Base-by-base conservation (phyloP, 2,888 invertebrate genomes). In the Tetanocera ferruginea region DNA sequence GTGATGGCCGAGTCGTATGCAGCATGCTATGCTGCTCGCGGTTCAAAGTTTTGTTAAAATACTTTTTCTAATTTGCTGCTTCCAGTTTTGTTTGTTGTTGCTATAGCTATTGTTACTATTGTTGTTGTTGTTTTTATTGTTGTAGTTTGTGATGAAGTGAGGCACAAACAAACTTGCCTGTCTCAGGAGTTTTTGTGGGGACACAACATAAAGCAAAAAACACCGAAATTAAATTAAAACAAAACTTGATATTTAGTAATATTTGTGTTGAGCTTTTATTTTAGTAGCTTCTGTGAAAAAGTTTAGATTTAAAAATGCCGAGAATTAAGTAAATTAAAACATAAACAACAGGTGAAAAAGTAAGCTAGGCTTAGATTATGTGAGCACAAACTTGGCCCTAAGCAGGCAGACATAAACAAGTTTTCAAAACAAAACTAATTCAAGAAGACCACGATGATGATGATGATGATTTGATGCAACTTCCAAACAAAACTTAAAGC, bases 21-120 rank as follows among this genome's bases (percentile, higher is more conserved):
- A 31, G n/a, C 49, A 31, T 6, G 51, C 11, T 17, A 31, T 6
- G 51, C 11, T 17, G 31, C 17, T 52, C 31, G 52, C n/a, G 31
- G 31, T 17, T 17, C 52, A 52, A 70, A 70, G 52, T 70, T 70
- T 70, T 70, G 31, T 70, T 52, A 17, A 52, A 70, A 49, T 70
- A 70, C 70, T 70, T 70, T 64, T 28, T 70, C 70, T 49, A 70
- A 70, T 49, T 70, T 70, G 70, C 23, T 70, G 51, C 69, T 51
- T 70, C 49, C 17, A 70, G 52, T 28, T 51, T 25, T 51, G 17
- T 49, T 49, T 17, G 52, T 51, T 70, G 31, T 28, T 70, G 70
- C 3, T 25, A 28, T 69, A 23, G 51, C 9, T 67, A 19, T 9
- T n/a, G 31, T 67, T 19, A 28, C 9, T 23, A 25, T 28, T 28